Percentiles rank a stretch among this genome's conserved stretches.
Conservation (phyloP, 1,140 invertebrate species). For the Drosophila repleta region DNA sequence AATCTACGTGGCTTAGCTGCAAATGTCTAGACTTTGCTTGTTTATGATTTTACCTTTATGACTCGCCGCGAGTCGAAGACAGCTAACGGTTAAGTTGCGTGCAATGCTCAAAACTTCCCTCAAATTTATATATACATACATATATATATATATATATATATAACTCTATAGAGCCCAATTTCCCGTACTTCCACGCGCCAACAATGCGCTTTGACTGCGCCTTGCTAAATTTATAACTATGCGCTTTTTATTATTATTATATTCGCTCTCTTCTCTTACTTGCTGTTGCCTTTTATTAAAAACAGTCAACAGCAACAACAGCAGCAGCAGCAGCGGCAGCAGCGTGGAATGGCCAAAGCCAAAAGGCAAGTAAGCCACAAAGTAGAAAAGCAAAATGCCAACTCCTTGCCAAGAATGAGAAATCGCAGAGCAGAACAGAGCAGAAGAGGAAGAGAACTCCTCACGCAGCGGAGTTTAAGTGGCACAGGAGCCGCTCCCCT, state of each 20-base stretch:
- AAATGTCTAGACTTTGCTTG: conserved; percentile 64
- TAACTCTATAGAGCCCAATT: conserved; percentile 46
- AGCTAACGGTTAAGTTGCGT: conserved; percentile 63
- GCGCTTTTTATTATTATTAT: conserved; percentile 58
- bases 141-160: conserved; percentile 3
- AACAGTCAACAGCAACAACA: conserved; percentile 62
- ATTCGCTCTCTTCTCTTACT: conserved; percentile 28
- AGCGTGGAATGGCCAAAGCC: conserved; percentile 66
- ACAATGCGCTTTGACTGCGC: conserved; percentile 74
- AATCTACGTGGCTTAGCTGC: background rate
- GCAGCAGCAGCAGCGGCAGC: too few relatives aligned
- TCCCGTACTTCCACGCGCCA: conserved; percentile 50
- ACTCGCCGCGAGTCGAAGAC: conserved; percentile 41
- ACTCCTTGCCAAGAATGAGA: conserved; percentile 60
- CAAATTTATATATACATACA: background rate
- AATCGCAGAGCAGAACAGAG: conserved; percentile 27
- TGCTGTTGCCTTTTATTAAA: conserved; percentile 72
- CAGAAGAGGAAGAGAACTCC: conserved; percentile 19
- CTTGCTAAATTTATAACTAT: conserved; percentile 78
- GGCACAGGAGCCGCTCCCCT: conserved; percentile 51
- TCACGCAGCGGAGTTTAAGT: conserved; percentile 75
- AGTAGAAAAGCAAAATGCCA: conserved; percentile 79
- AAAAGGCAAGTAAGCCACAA: conserved; percentile 80
- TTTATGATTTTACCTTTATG: conserved; percentile 72
- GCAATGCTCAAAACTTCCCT: conserved; percentile 35